A percentile compares a stretch with the other conserved stretches of the same genome.
Conservation (phyloP, 2,113 vertebrate species). For the Solea senegalensis region DNA sequence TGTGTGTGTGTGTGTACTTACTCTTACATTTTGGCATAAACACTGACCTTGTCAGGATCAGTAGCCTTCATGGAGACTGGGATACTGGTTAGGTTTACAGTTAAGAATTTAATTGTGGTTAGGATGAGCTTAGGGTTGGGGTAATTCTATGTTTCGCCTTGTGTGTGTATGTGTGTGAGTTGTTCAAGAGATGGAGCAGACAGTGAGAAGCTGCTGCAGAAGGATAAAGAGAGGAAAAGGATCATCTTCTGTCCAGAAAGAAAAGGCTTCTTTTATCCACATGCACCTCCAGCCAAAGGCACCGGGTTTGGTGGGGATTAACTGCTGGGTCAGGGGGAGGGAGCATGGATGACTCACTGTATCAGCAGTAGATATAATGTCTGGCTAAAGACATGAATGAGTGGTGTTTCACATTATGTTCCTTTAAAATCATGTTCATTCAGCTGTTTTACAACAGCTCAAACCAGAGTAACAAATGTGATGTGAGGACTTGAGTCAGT, state of each 20-base stretch:
- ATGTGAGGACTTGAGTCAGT: not conserved
- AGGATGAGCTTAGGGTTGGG: too few species aligned
- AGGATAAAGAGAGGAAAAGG: not conserved
- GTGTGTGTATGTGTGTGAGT: too few species aligned
- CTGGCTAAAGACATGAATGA: constrained; percentile 8
- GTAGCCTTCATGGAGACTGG: too few species aligned
- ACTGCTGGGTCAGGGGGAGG: constrained; percentile 73
- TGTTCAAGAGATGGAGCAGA: not conserved
- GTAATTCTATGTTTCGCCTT: too few species aligned
- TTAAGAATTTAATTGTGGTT: too few species aligned
- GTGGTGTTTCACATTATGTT: not conserved
- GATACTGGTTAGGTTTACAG: too few species aligned
- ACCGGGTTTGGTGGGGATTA: constrained; percentile 63
- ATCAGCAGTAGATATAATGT: constrained; percentile 69
- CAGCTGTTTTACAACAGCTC: not conserved
- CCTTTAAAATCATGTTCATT: not conserved
- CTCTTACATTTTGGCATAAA: too few species aligned
- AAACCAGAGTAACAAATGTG: not conserved
- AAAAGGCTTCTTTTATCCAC: constrained; percentile 21
- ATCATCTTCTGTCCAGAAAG: constrained; percentile 18
- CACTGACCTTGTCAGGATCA: too few species aligned
- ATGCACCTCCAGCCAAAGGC: constrained; percentile 18
- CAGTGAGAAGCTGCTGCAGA: not conserved
- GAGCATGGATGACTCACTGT: constrained; percentile 81
- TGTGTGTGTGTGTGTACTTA: too few species aligned